Evolutionary conservation across 2,797 vertebrate species (phyloP).

Genomic region (Chelidonichthys spinosus): DNA sequence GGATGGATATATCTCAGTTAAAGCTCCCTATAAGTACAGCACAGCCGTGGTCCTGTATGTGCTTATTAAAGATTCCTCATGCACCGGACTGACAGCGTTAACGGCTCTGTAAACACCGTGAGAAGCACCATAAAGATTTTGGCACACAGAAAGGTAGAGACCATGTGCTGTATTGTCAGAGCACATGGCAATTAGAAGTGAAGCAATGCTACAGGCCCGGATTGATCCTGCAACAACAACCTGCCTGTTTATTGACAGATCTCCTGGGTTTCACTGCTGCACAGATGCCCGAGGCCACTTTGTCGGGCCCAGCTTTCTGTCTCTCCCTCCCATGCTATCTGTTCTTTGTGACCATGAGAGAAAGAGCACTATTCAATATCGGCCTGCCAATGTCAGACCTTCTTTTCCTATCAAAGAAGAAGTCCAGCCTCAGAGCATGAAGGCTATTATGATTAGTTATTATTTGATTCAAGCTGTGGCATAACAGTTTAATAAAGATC

Average conservation of each 20-base stretch:
- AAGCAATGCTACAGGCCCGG: conserved; percentile 64
- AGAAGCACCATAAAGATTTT: conserved; percentile 40
- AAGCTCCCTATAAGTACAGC: not conserved
- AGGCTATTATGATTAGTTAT: conserved; percentile 21
- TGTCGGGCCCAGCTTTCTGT: conserved; percentile 29
- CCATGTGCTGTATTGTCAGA: conserved; percentile 43
- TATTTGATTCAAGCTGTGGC: conserved; percentile 51
- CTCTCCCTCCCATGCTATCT: conserved; percentile 32
- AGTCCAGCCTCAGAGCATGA: conserved; percentile 44
- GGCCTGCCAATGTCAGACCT: conserved; percentile 37
- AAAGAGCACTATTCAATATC: conserved; percentile 60
- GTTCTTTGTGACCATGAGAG: conserved; percentile 54
- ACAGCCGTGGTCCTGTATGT: not conserved
- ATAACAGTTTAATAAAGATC: conserved; percentile 52
- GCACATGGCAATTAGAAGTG: conserved; percentile 77
- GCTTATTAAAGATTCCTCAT: conserved; percentile 2
- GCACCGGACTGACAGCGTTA: not conserved
- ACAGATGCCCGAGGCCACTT: conserved; percentile 69
- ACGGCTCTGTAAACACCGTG: not conserved
- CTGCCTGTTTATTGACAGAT: conserved; percentile 79
- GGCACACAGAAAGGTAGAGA: conserved; percentile 27
- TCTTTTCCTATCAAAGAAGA: conserved; percentile 62
- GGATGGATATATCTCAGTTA: not conserved
- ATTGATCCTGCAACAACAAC: conserved; percentile 80
- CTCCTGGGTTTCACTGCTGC: conserved; percentile 64